These are phyloP conservation scores for Leucophenga varia DNA, from an alignment of 1,140 invertebrate species.

Conservation along the genomic window DNA sequence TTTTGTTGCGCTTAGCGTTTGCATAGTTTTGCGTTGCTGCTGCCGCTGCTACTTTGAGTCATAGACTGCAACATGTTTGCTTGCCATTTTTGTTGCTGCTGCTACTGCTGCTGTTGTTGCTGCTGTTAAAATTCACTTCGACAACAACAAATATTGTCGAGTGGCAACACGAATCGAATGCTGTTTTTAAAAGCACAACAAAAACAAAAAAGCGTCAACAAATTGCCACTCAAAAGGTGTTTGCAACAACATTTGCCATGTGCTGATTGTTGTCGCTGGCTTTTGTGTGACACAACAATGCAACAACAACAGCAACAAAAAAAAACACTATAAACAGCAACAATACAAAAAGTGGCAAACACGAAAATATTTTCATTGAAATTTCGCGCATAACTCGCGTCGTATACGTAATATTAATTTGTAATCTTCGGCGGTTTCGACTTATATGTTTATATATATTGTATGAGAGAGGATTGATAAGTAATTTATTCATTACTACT, in stretches of 20 bases:
- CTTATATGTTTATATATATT: not conserved
- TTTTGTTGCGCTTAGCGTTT: too few species aligned
- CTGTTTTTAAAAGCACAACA: too few species aligned
- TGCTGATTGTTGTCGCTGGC: constrained; percentile 1
- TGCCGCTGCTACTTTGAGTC: too few species aligned
- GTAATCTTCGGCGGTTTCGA: constrained; percentile 9
- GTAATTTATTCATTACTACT: not conserved
- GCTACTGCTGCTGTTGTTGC: constrained; percentile 16
- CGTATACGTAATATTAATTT: constrained; percentile 52
- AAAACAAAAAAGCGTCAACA: constrained; percentile 32
- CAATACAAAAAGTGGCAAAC: too few species aligned
- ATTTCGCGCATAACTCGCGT: constrained; percentile 2
- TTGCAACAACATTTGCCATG: constrained; percentile 35
- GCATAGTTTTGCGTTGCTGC: too few species aligned
- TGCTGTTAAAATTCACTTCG: constrained; percentile 44
- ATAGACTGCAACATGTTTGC: too few species aligned
- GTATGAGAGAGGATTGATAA: not conserved
- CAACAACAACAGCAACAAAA: constrained; percentile 14
- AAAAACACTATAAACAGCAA: constrained; percentile 13
- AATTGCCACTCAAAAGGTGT: constrained; percentile 53
- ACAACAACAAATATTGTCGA: constrained; percentile 38
- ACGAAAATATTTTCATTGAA: constrained; percentile 1
- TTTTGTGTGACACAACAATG: constrained; percentile 49
- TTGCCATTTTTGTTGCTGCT: constrained; percentile 15
- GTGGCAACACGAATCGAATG: constrained; percentile 1